Conservation (phyloP, 2,113 vertebrate species). For the Electrona antarctica region DNA sequence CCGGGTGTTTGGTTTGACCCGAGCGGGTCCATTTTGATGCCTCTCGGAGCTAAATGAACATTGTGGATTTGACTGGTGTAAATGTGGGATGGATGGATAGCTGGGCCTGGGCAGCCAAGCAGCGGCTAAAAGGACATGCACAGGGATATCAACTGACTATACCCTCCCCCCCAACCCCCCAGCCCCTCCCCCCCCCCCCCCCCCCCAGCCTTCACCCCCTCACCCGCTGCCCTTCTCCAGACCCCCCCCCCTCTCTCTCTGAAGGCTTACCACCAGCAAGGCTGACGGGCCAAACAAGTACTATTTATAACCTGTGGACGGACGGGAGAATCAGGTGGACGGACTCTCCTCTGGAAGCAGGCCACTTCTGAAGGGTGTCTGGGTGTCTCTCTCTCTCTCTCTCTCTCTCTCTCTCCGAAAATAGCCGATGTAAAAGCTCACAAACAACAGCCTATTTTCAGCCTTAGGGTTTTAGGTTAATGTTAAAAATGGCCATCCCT, state of each 20-base stretch:
- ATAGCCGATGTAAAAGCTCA: no score
- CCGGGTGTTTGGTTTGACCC: no score
- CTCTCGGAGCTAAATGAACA: neutral
- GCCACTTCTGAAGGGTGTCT: slow-evolving; percentile 52
- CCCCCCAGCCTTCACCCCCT: neutral
- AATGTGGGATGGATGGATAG: neutral
- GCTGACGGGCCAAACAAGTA: slow-evolving; percentile 65
- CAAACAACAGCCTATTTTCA: no score
- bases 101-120: slow-evolving; percentile 15
- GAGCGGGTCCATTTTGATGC: no score
- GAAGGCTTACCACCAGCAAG: slow-evolving; percentile 49
- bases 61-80: neutral
- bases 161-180: slow-evolving; percentile 8
- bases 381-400: neutral
- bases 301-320: slow-evolving; percentile 83
- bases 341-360: slow-evolving; percentile 66
- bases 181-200: neutral
- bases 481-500: no score
- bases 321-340: slow-evolving; percentile 79
- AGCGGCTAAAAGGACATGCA: slow-evolving; percentile 60
- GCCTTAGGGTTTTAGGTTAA: no score
- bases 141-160: slow-evolving; percentile 68
- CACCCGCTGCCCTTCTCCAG: slow-evolving; percentile 18
- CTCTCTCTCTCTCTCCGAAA: neutral
- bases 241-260: slow-evolving; percentile 30